These are phyloP conservation scores for Cataglyphis hispanica DNA, from an alignment of 1,140 invertebrate genomes.

Conservation along the genomic window DNA sequence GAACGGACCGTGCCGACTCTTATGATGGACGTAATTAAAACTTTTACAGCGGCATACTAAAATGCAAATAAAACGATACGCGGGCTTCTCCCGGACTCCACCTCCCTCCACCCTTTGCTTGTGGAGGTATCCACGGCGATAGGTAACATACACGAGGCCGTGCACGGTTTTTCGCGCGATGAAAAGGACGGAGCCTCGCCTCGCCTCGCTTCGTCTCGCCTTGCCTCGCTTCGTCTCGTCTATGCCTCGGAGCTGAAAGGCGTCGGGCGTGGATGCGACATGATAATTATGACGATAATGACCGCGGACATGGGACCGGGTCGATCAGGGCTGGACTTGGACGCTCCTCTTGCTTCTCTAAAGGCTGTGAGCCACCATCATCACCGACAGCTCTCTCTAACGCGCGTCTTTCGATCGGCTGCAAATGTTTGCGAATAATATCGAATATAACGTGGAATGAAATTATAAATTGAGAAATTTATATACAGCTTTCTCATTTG, in stretches of 20 bases:
- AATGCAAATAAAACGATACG: slow-evolving; percentile 74
- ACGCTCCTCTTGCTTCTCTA: not conserved
- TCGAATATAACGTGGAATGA: not conserved
- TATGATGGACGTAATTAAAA: slow-evolving; percentile 78
- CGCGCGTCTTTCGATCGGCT: not conserved
- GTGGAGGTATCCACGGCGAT: slow-evolving; percentile 57
- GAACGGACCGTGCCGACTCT: slow-evolving; percentile 74
- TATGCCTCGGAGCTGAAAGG: slow-evolving; percentile 65
- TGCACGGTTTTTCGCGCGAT: slow-evolving; percentile 67
- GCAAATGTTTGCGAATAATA: not conserved
- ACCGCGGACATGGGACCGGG: slow-evolving; percentile 66
- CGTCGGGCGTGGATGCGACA: slow-evolving; percentile 67
- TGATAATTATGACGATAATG: slow-evolving; percentile 74
- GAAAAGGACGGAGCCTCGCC: slow-evolving; percentile 58
- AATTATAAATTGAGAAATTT: slow-evolving; percentile 8
- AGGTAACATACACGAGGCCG: slow-evolving; percentile 59
- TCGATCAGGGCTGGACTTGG: slow-evolving; percentile 59
- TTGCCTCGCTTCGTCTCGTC: slow-evolving; percentile 50
- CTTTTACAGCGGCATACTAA: slow-evolving; percentile 73
- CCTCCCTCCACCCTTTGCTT: slow-evolving; percentile 33
- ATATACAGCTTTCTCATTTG: not conserved
- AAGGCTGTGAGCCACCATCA: not conserved
- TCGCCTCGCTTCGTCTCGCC: slow-evolving; percentile 29
- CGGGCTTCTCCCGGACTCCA: slow-evolving; percentile 36
- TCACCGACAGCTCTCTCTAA: not conserved